Evolutionary conservation across 2,797 vertebrate genomes (phyloP), one percentile per base, ranked within the genome.

Genomic region (Siniperca obscura): DNA sequence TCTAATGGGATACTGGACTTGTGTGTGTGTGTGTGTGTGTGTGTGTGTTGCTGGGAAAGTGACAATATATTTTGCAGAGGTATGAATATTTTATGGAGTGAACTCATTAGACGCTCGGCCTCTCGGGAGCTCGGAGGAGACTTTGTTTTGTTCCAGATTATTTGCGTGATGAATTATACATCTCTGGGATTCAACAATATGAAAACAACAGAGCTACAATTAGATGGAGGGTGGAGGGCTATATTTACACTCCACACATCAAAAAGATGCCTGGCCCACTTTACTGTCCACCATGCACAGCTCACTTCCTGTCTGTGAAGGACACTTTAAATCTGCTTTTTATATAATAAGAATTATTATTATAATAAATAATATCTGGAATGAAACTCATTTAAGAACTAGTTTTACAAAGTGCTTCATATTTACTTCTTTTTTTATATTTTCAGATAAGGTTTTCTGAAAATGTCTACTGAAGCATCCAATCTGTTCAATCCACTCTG

Each of bases 101-200:
- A 92, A 91, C 89, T 92, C 89, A 90, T 93, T 92, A 92, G 87
- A 92, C 42, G 78, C 79, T 82, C 16, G 76, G 87, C 86, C 91
- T 94, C 82, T 85, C 8, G 89, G 87, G 86, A 90, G 82, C 78
- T 79, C 70, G 74, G 83, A 82, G 74, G 74, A 76, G 74, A 89
- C 90, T 92, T 92, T 92, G 86, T 92, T 93, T 93, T 91, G 87
- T 92, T 90, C 88, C 92, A 92, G 74, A 91, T 91, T 93, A 94
- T 91, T 93, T 91, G 74, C 72, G 86, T 90, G 87, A 92, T 93
- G 82, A 91, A 93, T 93, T 91, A 93, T 91, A 92, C 86, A 93
- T 90, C 84, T 94, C 80, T 90, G 84, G 70, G 80, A 89, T 86
- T 89, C 77, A 91, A 90, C 86, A 80, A 89, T 89, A 84, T 83